Base-by-base conservation (phyloP, 2,888 invertebrate species). In the Meteorus cinctellus region DNA sequence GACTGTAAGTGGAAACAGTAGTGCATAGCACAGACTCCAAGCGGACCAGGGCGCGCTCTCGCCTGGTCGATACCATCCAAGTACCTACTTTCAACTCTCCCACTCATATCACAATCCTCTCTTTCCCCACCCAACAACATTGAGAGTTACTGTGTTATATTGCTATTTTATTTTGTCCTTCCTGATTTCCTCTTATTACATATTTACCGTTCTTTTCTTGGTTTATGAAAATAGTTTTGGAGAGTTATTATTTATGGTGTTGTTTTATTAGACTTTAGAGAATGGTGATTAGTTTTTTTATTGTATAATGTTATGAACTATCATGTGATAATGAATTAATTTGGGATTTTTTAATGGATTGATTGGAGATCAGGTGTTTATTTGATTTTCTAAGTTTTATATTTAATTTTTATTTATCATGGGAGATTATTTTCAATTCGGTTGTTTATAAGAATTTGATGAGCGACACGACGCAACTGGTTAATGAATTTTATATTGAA, bases 31-130 rank as follows among this genome's bases (percentile, higher is more conserved):
- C 82, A 85, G 83, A 82, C 85, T 83, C 82, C 77, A 81, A 82
- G 81, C 82, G 83, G 84, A 84, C 85, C 84, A 80, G 81, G 80
- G 81, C 77, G 72, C 59, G 68, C 65, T 75, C 65, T 75, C 60
- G 77, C 76, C 83, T 81, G 86, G 85, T 88, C 88, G 88, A 88
- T 88, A 88, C 84, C 84, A 69, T 85, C 84, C 77, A 86, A 87
- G 87, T 87, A 82, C 86, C 87, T 86, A 87, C 88, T 88, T 87
- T 85, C 85, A 82, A 80, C 81, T 81, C 79, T 70, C 72, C 62
- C 74, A 76, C 77, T 81, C 77, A 66, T 68, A n/a, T n/a, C 55
- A n/a, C 55, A 55, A 8, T 55, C 73, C 65, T 74, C 62, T 59
- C 74, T 70, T 68, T 70, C 74, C n/a, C 45, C 69, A 6, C 59